Percentiles rank a stretch among this genome's conserved stretches.
These are phyloP conservation scores for Diachasmimorpha longicaudata DNA, from an alignment of 1,140 invertebrate genomes.

Conservation along the genomic window DNA sequence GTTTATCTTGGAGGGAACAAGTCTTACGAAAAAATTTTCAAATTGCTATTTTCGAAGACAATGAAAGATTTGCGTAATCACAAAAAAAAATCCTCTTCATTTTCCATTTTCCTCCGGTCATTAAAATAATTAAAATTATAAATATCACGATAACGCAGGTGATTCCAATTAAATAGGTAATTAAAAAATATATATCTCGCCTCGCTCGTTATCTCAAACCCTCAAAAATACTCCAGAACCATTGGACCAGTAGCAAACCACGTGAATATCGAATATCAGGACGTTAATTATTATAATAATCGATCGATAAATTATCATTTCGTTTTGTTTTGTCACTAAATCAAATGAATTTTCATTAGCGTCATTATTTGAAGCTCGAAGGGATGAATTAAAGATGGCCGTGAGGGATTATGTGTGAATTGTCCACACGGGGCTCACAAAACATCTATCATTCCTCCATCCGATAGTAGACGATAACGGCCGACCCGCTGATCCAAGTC, in stretches of 20 bases:
- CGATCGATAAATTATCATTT: neutral
- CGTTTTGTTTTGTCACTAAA: conserved; percentile 10
- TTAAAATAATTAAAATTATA: no score
- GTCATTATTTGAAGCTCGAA: conserved; percentile 27
- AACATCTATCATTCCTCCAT: conserved; percentile 64
- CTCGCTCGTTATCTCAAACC: neutral
- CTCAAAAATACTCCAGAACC: neutral
- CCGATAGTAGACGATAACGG: conserved; percentile 64
- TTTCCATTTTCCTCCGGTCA: neutral
- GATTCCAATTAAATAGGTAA: neutral
- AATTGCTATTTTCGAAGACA: no score
- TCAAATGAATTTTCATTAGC: conserved; percentile 9
- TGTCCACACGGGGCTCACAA: conserved; percentile 56
- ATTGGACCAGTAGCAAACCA: neutral
- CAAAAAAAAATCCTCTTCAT: no score
- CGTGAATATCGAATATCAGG: neutral
- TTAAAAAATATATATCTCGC: neutral
- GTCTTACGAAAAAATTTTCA: no score
- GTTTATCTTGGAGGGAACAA: no score
- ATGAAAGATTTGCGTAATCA: no score
- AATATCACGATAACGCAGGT: neutral
- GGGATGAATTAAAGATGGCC: conserved; percentile 41
- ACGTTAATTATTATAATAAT: neutral
- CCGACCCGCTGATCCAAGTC: conserved; percentile 63
- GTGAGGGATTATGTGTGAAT: conserved; percentile 25